A percentile compares a stretch with the other conserved stretches of the same genome.
phyloP scores from a whole-genome alignment of 2,113 vertebrate genomes.

The Butorides virescens region DNA sequence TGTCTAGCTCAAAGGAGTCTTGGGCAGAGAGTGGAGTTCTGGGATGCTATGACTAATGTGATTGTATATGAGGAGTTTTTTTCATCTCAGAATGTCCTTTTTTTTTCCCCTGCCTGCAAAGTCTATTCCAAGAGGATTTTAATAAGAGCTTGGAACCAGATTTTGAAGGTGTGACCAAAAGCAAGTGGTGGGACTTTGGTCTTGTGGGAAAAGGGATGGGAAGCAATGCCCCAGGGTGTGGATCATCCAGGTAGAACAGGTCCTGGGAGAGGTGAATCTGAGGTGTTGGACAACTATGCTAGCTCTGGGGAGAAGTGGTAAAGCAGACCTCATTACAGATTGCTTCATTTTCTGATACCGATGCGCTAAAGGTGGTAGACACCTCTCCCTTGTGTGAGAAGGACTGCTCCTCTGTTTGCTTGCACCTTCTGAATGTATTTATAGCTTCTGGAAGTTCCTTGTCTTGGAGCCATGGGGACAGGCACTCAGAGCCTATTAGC shows the following conservation, averaged over 20 bases:
- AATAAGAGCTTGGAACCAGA: neutral
- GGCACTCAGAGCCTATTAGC: neutral
- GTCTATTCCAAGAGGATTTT: neutral
- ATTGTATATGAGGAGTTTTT: neutral
- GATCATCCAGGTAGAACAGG: neutral
- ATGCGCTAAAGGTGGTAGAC: neutral
- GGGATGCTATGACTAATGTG: neutral
- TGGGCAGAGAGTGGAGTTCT: neutral
- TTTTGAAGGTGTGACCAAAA: neutral
- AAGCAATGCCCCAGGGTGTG: neutral
- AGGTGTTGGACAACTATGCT: neutral
- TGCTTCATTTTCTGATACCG: neutral
- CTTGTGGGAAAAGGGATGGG: neutral
- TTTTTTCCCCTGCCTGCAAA: neutral
- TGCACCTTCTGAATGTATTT: neutral
- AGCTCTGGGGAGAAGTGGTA: neutral
- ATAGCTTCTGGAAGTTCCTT: neutral
- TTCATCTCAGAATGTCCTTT: neutral
- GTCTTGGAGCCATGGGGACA: neutral
- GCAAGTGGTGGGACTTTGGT: neutral
- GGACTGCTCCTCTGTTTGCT: neutral
- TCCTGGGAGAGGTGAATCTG: neutral
- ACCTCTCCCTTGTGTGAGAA: neutral
- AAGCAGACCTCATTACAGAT: neutral
- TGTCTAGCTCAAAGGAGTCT: neutral